These are phyloP conservation scores for Noctua comes DNA, from an alignment of 2,888 invertebrate species.

Conservation along the genomic window DNA sequence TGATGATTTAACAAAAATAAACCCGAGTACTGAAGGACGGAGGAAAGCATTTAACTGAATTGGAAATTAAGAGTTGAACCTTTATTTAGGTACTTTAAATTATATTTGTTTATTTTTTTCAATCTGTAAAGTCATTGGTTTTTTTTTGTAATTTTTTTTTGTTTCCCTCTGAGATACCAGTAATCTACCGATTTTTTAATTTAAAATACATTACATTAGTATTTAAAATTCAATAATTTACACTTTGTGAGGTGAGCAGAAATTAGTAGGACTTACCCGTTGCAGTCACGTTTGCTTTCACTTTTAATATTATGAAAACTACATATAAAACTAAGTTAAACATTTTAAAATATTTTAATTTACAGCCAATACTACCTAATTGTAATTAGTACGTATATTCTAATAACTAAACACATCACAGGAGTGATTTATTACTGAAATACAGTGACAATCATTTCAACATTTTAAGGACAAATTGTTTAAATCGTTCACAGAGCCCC, in stretches of 20 bases:
- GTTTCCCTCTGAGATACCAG: neutral
- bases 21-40: neutral
- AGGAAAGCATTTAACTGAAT: neutral
- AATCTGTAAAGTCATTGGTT: neutral
- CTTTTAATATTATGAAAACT: neutral
- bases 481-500: neutral
- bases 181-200: neutral
- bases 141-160: neutral
- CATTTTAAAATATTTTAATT: neutral
- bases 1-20: neutral
- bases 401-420: neutral
- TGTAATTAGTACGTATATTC: neutral
- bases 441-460: conserved; percentile 9
- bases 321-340: neutral
- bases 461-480: conserved; percentile 1
- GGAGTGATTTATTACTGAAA: neutral
- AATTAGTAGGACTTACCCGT: neutral
- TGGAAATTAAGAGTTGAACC: fast-evolving
- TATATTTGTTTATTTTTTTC: neutral
- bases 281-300: fast-evolving
- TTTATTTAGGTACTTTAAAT: neutral
- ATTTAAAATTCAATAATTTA: neutral
- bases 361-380: neutral
- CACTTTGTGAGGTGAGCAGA: neutral
- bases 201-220: neutral